Conservation (phyloP, 2,113 vertebrate genomes). For the Bubo scandiacus region DNA sequence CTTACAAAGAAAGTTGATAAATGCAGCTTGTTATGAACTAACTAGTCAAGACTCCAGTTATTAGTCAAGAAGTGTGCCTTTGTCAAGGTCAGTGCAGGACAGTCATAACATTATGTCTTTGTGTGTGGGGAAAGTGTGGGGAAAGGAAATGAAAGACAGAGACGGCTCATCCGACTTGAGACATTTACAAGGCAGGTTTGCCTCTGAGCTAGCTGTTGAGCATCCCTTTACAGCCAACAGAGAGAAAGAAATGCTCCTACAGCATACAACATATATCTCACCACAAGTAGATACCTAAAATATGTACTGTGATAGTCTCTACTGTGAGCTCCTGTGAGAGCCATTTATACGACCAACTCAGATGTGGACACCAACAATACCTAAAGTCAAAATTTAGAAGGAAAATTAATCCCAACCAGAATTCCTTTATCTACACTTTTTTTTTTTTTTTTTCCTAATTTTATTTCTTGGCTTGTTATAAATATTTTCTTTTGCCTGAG, state of each 20-base stretch:
- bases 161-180: not conserved
- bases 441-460: too few relatives aligned
- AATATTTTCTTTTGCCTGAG: not conserved
- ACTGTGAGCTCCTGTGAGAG: not conserved
- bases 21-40: not conserved
- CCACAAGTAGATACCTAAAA: not conserved
- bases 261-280: not conserved
- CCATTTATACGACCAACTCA: not conserved
- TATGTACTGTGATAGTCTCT: not conserved
- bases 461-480: not conserved
- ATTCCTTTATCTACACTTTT: not conserved
- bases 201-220: not conserved
- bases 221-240: not conserved
- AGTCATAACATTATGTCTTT: not conserved
- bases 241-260: not conserved
- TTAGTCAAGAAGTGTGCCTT: not conserved
- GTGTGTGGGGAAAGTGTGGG: too few relatives aligned
- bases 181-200: not conserved
- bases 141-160: not conserved
- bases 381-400: not conserved
- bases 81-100: not conserved
- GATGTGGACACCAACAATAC: not conserved
- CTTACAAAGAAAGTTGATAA: not conserved
- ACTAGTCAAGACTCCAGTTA: not conserved
- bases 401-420: not conserved